These are phyloP conservation scores for Mylabris phalerata DNA, from an alignment of 1,140 invertebrate species.

Conservation along the genomic window DNA sequence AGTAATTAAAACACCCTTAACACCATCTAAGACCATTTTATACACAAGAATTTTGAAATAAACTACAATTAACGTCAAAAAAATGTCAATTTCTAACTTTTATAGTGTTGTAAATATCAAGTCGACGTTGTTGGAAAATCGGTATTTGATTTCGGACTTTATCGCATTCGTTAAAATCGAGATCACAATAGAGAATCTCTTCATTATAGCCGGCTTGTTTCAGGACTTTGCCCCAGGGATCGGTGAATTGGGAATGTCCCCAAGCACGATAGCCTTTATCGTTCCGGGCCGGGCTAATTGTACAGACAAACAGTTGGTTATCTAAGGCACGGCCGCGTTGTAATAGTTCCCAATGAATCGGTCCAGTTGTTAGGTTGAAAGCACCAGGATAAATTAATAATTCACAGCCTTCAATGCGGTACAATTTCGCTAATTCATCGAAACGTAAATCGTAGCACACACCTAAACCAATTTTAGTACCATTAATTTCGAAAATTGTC, in stretches of 20 bases:
- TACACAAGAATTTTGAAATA: too few species aligned
- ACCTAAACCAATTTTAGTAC: conserved; percentile 87
- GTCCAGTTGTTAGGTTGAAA: conserved; percentile 94
- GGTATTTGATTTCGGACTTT: conserved; percentile 78
- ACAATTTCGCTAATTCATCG: conserved; percentile 79
- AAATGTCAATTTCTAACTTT: too few species aligned
- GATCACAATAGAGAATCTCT: conserved; percentile 64
- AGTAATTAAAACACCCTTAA: too few species aligned
- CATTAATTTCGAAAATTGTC: conserved; percentile 65
- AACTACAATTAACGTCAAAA: too few species aligned
- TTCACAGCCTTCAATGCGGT: conserved; percentile 71
- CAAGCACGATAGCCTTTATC: conserved; percentile 75
- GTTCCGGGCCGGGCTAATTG: conserved; percentile 72
- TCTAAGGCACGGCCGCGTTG: conserved; percentile 75
- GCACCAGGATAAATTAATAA: conserved; percentile 87
- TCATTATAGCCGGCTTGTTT: conserved; percentile 63
- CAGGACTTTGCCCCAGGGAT: conserved; percentile 82
- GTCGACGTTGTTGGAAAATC: conserved; percentile 64
- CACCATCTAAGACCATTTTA: too few species aligned
- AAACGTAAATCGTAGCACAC: conserved; percentile 95
- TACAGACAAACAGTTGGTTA: conserved; percentile 74
- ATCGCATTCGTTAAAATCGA: conserved; percentile 68
- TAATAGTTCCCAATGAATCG: conserved; percentile 85
- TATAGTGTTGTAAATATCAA: conserved; percentile 69
- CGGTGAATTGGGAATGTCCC: conserved; percentile 79